Evolutionary conservation across 2,888 invertebrate genomes (phyloP).

Genomic region (Trypoxylon attenuatum): DNA sequence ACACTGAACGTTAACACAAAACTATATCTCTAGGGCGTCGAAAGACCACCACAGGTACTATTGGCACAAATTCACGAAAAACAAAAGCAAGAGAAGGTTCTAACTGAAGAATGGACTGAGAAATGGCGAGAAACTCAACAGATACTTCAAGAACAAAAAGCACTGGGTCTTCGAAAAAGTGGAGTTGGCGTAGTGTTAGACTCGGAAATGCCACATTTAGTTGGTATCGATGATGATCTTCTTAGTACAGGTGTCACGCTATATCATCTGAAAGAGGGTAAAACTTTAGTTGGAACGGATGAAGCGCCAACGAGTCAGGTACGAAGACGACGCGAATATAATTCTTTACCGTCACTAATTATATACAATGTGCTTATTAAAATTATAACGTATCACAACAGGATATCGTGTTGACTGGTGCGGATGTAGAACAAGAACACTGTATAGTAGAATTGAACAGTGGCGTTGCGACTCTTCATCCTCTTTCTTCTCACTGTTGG

Average conservation of each 20-base stretch:
- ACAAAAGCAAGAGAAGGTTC: constrained; percentile 91
- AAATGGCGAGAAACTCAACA: constrained; percentile 95
- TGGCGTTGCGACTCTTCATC: constrained; percentile 85
- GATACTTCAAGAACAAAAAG: constrained; percentile 91
- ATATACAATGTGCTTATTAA: no score
- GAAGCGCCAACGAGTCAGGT: constrained; percentile 78
- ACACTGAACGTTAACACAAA: no score
- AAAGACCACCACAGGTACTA: constrained; percentile 80
- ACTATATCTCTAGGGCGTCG: constrained; percentile 73
- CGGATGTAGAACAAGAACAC: constrained; percentile 86
- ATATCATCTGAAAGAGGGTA: constrained; percentile 93
- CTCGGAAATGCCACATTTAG: constrained; percentile 93
- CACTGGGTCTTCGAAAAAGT: constrained; percentile 89
- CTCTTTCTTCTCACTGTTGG: constrained; percentile 84
- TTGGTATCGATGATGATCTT: constrained; percentile 93
- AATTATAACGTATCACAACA: no score
- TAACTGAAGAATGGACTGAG: constrained; percentile 95
- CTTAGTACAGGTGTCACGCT: constrained; percentile 93
- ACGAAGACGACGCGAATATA: no score
- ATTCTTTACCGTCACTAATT: no score
- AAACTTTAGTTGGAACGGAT: constrained; percentile 88
- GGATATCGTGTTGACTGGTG: constrained; percentile 87
- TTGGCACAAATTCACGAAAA: constrained; percentile 89
- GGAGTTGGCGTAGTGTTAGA: constrained; percentile 92
- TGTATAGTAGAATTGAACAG: constrained; percentile 83